phyloP scores from a whole-genome alignment of 2,888 invertebrate species.

The Cremastinae sp. region DNA sequence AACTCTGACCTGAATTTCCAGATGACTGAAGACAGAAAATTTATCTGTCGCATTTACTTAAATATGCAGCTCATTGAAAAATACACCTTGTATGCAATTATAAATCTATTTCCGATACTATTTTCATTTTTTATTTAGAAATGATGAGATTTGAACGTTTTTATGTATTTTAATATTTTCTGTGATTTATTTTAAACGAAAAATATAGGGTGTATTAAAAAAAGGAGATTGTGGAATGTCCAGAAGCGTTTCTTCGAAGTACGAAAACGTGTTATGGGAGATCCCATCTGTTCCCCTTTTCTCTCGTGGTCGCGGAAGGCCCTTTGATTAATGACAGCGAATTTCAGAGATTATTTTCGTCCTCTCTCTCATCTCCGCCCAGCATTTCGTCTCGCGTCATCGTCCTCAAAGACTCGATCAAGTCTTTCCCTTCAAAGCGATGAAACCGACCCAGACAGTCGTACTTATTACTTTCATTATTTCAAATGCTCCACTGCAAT shows the following conservation, averaged over 20 bases:
- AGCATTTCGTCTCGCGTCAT: not conserved
- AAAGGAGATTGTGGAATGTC: slow-evolving; percentile 32
- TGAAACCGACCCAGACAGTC: slow-evolving; percentile 21
- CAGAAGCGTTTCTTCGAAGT: slow-evolving; percentile 56
- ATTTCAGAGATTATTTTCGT: slow-evolving; percentile 67
- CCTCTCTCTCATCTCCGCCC: slow-evolving; percentile 27
- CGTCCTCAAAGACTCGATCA: slow-evolving; percentile 44
- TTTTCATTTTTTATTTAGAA: no score
- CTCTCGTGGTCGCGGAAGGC: slow-evolving; percentile 52
- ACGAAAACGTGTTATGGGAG: slow-evolving; percentile 47
- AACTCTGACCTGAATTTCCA: slow-evolving; percentile 41
- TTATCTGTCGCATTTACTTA: not conserved
- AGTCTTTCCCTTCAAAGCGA: slow-evolving; percentile 24
- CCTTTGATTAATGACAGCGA: slow-evolving; percentile 69
- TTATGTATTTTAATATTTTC: not conserved
- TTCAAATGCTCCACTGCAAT: not conserved
- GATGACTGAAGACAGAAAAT: slow-evolving; percentile 8
- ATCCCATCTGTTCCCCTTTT: slow-evolving; percentile 38
- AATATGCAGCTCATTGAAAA: no score
- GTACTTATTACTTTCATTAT: not conserved
- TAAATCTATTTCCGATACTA: no score
- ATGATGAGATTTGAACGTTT: not conserved
- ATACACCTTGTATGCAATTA: no score
- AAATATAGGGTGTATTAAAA: not conserved
- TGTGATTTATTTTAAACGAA: not conserved